Evolutionary conservation across 2,113 vertebrate genomes (phyloP), one percentile per base, ranked within the genome.

Genomic region (Hyla sarda): DNA sequence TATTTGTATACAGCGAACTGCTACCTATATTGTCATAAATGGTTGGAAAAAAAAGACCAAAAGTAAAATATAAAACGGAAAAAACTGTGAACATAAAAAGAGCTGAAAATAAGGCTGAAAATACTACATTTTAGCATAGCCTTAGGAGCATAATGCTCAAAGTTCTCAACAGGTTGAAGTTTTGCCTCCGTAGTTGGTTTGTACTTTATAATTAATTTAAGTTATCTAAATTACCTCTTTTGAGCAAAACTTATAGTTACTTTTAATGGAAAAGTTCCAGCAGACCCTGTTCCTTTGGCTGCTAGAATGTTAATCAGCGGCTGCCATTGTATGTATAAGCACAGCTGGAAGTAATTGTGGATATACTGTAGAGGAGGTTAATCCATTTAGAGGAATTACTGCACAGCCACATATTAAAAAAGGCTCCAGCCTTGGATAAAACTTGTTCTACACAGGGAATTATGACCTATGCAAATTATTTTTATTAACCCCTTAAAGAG

Each of bases 331-430:
- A 32, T n/a, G 30, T 23, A 32, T 4, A 28, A 34, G 50, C 19
- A 30, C 48, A 37, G 75, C 75, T 56, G 75, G 75, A 56, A 78
- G 75, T 54, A 56, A 78, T 37, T 78, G 75, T 54, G 75, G 75
- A 56, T 78, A 78, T 32, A 8, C 41, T 41, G 41, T 3, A 78
- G 75, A 78, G 48, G 75, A 56, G 75, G 14, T 25, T 78, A 78
- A 78, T 56, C 75, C 28, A 78, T 19, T 78, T 78, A 78, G 17
- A 78, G 48, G 75, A 54, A 78, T 78, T 78, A 78, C 75, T 2
- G 47, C 45, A 50, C 71, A 73, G 19, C 45, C 34, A 73, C 75
- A 56, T 78, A 78, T 32, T 54, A 30, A 76, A 77, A 52, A 78
- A 78, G 21, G 56, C 28, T 54, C 30, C 30, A 37, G 65, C 34